Evolutionary conservation across 2,888 invertebrate genomes (phyloP).

Genomic region (Pterostichus madidus): DNA sequence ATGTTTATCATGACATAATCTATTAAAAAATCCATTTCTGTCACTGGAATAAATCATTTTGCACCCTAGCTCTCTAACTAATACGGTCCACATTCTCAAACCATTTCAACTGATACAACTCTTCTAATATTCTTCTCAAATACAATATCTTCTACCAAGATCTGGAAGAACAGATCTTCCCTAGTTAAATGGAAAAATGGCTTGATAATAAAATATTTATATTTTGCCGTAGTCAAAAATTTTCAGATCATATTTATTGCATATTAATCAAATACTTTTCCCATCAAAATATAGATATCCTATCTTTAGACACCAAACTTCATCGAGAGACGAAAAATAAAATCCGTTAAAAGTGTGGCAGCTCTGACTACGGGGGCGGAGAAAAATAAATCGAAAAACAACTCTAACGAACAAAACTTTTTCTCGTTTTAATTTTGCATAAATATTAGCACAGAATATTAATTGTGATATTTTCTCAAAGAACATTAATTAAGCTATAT

Average conservation of each 20-base stretch:
- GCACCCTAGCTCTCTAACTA: too few relatives aligned
- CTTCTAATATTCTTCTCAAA: too few relatives aligned
- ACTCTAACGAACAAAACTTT: conserved; percentile 56
- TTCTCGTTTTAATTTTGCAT: conserved; percentile 52
- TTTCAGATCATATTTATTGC: neutral
- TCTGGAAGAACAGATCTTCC: too few relatives aligned
- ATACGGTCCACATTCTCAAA: too few relatives aligned
- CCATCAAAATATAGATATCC: neutral
- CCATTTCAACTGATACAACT: too few relatives aligned
- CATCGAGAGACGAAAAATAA: neutral
- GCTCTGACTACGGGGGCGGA: conserved; percentile 1
- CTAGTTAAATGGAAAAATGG: too few relatives aligned
- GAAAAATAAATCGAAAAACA: conserved; percentile 5
- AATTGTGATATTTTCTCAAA: conserved; percentile 53
- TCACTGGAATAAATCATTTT: too few relatives aligned
- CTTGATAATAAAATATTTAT: too few relatives aligned
- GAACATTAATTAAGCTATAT: conserved; percentile 47
- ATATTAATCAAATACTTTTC: neutral
- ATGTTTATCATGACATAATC: too few relatives aligned
- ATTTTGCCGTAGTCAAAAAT: too few relatives aligned
- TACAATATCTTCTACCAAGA: too few relatives aligned
- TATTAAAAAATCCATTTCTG: too few relatives aligned
- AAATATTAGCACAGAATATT: conserved; percentile 60
- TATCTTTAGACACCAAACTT: neutral
- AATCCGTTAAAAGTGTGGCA: neutral